Base-by-base conservation (phyloP, 2,113 vertebrate genomes). In the Gobiocypris rarus region DNA sequence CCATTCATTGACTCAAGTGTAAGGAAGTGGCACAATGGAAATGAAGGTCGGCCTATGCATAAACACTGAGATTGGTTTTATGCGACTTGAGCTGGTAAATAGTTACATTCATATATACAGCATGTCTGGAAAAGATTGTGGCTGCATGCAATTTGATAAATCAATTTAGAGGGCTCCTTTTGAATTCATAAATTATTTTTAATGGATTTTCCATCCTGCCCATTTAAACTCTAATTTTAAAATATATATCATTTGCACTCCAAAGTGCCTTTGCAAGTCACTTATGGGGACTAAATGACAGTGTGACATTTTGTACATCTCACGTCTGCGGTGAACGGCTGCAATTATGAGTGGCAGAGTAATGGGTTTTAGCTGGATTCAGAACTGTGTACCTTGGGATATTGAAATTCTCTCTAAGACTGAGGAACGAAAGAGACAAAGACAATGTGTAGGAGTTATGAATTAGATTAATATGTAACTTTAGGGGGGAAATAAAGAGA, bases 331-430 rank as follows among this genome's bases (percentile, higher is more conserved):
- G n/a, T 67, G 59, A 82, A 15, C 22, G 31, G 28, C 28, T 70
- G 65, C 79, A 70, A 56, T 70, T 82, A 70, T 41, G 79, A 82
- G 65, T 82, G 79, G 63, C 79, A 41, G 48, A 9, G 14, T 82
- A 82, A 82, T 82, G 79, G 79, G 65, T 82, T 82, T 81, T 70
- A 69, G 65, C 22, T 15, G 79, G 50, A 70, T 70, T 56, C 65
- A 70, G 28, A 70, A 28, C 48, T 41, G 65, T 82, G 77, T 80
- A 67, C 61, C 43, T 31, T 82, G 79, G 63, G 63, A 82, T 70
- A 80, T 67, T 80, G 43, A 80, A 80, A 65, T 67, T 80, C 59
- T 67, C 41, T 79, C n/a, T 19, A 26, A 79, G 58, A 61, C 76
- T 13, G 34, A 17, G 41, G 77, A 31, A 52, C 14, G 77, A 67